Base-by-base conservation (phyloP, 2,113 vertebrate genomes). In the Channa maculata region DNA sequence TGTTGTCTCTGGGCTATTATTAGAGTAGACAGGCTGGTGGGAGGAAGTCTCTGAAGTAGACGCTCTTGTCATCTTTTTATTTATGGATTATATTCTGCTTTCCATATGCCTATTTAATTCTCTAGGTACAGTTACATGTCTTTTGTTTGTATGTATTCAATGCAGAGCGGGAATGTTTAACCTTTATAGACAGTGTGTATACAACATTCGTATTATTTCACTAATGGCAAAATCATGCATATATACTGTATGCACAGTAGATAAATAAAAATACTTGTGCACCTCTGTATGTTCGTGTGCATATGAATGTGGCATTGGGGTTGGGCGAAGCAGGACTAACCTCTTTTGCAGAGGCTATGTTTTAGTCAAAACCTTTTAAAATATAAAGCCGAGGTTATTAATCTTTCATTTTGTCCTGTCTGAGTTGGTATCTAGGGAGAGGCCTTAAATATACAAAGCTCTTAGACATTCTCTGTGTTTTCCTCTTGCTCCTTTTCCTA, bases 1-100 rank as follows among this genome's bases (percentile, higher is more conserved):
- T 87, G 86, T 92, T 91, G 92, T 93, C 93, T 94, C 80, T 89
- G 73, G 93, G 88, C 88, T 93, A 93, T 94, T 94, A 93, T 94
- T 94, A 92, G 90, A 94, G 87, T 88, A 93, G 92, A 95, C 91
- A 88, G 80, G 83, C 89, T 90, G 85, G 91, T 93, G 91, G 93
- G 93, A 93, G 92, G 90, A 92, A 90, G 78, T 89, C 90, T 93
- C 91, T 92, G 88, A 92, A 93, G 89, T 91, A 91, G 88, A 91
- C 71, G 62, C 90, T 89, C 88, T 92, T 92, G 92, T 93, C 89
- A 91, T 94, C 88, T 93, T 93, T 93, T 90, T 89, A 91, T 89
- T 91, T 92, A 93, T 93, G 91, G 85, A 92, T 92, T 88, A 87
- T 80, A 82, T 85, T 90, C 77, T 85, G 74, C 86, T 85, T 87